A percentile compares a stretch with the other conserved stretches of the same genome.
These are phyloP conservation scores for Vesta saturnalis DNA, from an alignment of 2,888 invertebrate species.

Conservation along the genomic window DNA sequence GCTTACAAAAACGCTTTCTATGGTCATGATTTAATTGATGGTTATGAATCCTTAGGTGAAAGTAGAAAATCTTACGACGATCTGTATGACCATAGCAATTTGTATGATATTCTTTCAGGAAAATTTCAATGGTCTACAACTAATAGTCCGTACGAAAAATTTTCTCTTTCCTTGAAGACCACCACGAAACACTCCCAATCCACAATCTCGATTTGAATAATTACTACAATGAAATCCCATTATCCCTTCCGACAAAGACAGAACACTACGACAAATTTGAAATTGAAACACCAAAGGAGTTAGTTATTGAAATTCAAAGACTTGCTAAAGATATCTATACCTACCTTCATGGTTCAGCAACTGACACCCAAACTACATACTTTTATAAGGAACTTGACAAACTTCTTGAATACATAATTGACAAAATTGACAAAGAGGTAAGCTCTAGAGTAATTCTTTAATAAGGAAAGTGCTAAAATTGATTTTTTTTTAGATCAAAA, in stretches of 20 bases:
- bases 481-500: not conserved
- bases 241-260: not conserved
- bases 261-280: not conserved
- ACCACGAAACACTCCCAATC: too few species aligned
- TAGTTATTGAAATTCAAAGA: not conserved
- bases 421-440: not conserved
- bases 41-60: too few species aligned
- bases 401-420: not conserved
- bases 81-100: too few species aligned
- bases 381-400: not conserved
- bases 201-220: too few species aligned
- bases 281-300: not conserved
- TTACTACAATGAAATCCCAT: too few species aligned
- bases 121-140: too few species aligned
- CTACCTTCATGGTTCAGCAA: too few species aligned
- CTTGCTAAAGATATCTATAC: not conserved
- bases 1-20: constrained; percentile 4
- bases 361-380: not conserved
- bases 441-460: not conserved
- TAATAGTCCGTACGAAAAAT: too few species aligned
- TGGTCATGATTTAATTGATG: too few species aligned
- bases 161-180: too few species aligned
- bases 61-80: too few species aligned
- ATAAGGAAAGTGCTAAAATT: not conserved
- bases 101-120: too few species aligned